These are phyloP conservation scores for Steinernema feltiae DNA, from an alignment of 1,140 invertebrate species.

Conservation along the genomic window DNA sequence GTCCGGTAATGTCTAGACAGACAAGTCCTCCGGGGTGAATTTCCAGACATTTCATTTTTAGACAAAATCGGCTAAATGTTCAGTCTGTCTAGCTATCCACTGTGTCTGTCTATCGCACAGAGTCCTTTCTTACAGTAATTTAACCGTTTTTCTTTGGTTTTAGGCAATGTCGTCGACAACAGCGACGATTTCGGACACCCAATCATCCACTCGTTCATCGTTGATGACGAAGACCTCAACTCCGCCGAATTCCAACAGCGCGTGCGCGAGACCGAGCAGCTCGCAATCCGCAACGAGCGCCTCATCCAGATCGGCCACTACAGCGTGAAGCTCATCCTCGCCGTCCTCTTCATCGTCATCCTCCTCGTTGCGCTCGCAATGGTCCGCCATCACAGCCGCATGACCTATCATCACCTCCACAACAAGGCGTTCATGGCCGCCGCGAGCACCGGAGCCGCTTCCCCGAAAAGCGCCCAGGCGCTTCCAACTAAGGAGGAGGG, in stretches of 20 bases:
- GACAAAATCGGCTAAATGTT: not conserved
- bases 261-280: not conserved
- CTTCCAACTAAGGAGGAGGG: not conserved
- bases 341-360: slow-evolving; percentile 6
- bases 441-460: not conserved
- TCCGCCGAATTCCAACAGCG: not conserved
- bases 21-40: not conserved
- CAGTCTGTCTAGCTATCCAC: not conserved
- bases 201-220: not conserved
- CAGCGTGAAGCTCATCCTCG: not conserved
- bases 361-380: not conserved
- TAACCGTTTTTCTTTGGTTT: not conserved
- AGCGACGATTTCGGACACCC: not conserved
- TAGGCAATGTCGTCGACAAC: not conserved
- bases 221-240: not conserved
- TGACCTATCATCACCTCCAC: not conserved
- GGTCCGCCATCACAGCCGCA: not conserved
- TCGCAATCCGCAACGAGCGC: not conserved
- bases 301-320: not conserved
- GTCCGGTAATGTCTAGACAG: not conserved
- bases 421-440: not conserved
- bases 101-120: not conserved
- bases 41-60: not conserved
- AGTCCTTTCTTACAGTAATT: not conserved
- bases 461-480: not conserved